These are phyloP conservation scores for Wiebesia pumilae DNA, from an alignment of 1,140 invertebrate genomes.

Conservation along the genomic window DNA sequence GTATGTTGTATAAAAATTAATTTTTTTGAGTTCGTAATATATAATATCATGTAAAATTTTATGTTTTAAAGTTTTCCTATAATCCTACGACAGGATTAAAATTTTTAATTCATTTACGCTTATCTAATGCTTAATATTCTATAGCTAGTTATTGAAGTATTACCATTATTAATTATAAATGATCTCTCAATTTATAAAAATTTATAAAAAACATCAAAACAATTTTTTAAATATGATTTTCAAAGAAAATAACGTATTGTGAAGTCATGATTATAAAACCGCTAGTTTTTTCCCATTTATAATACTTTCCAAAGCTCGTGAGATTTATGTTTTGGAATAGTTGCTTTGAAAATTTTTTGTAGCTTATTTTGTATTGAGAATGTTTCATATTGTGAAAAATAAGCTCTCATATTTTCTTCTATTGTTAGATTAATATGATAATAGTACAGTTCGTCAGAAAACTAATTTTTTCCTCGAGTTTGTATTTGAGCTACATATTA, in stretches of 20 bases:
- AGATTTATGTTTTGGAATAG: constrained; percentile 27
- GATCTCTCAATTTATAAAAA: not conserved
- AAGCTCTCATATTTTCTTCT: not conserved
- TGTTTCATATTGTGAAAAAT: not conserved
- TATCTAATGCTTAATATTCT: not conserved
- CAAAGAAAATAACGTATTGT: not conserved
- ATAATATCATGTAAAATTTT: too few relatives aligned
- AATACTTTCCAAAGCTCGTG: not conserved
- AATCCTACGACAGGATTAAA: too few relatives aligned
- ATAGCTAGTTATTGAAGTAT: not conserved
- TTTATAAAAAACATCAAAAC: not conserved
- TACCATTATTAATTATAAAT: not conserved
- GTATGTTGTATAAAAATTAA: too few relatives aligned
- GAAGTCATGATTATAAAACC: constrained; percentile 1
- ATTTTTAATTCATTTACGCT: not conserved
- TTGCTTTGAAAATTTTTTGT: constrained; percentile 6
- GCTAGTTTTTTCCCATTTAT: not conserved
- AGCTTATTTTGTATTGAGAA: not conserved
- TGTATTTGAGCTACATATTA: not conserved
- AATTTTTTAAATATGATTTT: not conserved
- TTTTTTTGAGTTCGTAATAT: too few relatives aligned
- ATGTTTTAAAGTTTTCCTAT: too few relatives aligned
- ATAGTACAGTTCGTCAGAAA: not conserved
- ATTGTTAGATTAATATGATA: not conserved
- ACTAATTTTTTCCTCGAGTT: not conserved